A percentile compares a stretch with the other conserved stretches of the same genome.
Evolutionary conservation across 2,888 invertebrate species (phyloP).

Genomic region (Phragmatobia fuliginosa): DNA sequence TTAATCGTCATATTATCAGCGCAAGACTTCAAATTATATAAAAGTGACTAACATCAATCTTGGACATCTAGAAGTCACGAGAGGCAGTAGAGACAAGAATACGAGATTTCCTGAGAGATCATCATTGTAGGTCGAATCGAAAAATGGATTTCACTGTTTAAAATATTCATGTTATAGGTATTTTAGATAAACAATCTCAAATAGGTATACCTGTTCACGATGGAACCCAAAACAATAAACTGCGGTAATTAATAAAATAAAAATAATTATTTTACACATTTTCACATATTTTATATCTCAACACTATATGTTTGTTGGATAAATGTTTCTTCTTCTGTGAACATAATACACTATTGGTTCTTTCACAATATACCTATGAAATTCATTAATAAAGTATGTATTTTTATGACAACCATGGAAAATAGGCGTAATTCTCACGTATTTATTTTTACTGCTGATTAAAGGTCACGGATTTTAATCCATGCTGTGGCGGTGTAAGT

Average conservation of each 20-base stretch:
- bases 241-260: slow-evolving; percentile 8
- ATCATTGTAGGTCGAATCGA: no score
- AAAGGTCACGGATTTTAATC: slow-evolving; percentile 53
- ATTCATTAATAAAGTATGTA: slow-evolving; percentile 40
- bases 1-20: no score
- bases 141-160: background rate
- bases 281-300: slow-evolving; percentile 5
- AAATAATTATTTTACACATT: slow-evolving; percentile 14
- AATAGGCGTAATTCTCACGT: slow-evolving; percentile 38
- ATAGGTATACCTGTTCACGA: slow-evolving; percentile 10
- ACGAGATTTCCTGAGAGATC: background rate
- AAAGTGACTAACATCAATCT: no score
- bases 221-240: slow-evolving; percentile 4
- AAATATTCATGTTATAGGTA: background rate
- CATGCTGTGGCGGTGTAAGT: slow-evolving; percentile 15
- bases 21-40: no score
- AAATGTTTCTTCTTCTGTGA: slow-evolving; percentile 18
- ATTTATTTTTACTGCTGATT: slow-evolving; percentile 56
- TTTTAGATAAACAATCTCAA: background rate
- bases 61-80: no score
- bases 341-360: slow-evolving; percentile 16
- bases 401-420: slow-evolving; percentile 41
- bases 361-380: slow-evolving; percentile 30
- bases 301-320: slow-evolving; percentile 11
- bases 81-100: background rate